A percentile compares a stretch with the other conserved stretches of the same genome.
phyloP scores from a whole-genome alignment of 2,113 vertebrate species.

The Ptychochromis oligacanthus region DNA sequence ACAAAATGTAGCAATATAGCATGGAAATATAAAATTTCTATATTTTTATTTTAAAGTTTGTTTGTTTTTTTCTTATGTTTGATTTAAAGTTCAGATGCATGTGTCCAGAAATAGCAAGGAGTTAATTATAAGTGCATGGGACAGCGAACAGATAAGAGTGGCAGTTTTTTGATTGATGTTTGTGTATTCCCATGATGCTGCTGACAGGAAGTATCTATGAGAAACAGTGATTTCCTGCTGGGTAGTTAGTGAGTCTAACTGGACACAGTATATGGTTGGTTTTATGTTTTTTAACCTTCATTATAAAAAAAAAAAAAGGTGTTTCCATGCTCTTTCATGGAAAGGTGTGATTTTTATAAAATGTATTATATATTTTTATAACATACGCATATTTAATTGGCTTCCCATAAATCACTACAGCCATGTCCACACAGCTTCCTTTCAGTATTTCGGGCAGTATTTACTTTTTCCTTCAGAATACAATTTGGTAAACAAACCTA shows the following conservation, averaged over 20 bases:
- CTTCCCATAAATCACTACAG: neutral
- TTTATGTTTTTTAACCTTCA: neutral
- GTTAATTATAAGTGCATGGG: neutral
- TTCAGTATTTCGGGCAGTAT: neutral
- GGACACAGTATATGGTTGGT: neutral
- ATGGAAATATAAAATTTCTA: neutral
- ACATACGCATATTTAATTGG: neutral
- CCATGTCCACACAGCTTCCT: neutral
- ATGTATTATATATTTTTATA: too few relatives aligned
- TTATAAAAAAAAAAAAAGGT: too few relatives aligned
- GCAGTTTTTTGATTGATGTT: constrained; percentile 32
- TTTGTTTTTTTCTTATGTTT: neutral
- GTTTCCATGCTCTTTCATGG: neutral
- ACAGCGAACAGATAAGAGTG: constrained; percentile 47
- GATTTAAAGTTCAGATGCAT: neutral
- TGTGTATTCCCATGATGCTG: constrained; percentile 44
- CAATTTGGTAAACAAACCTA: neutral
- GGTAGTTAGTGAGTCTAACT: constrained; percentile 18
- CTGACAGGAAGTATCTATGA: constrained; percentile 53
- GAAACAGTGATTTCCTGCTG: constrained; percentile 59
- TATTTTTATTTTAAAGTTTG: neutral
- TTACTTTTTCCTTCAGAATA: neutral
- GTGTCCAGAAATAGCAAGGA: neutral
- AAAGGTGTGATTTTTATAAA: neutral
- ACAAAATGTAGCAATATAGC: neutral